phyloP scores from a whole-genome alignment of 2,797 vertebrate species.

The Chrysocyon brachyurus region DNA sequence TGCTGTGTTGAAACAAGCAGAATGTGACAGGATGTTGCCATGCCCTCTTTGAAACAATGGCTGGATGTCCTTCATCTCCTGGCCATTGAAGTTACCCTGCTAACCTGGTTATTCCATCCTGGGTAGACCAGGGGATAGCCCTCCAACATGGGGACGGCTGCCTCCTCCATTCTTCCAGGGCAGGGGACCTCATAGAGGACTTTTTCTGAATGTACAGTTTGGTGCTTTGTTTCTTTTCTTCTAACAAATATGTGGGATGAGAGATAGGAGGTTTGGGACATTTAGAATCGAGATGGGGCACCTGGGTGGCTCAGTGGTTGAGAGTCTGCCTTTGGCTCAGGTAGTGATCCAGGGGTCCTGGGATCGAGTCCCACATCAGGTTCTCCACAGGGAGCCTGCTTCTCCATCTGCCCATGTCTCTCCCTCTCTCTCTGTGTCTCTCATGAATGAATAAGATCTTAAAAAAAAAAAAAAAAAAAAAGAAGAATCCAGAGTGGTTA shows the following conservation, averaged over 20 bases:
- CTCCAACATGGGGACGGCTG: neutral
- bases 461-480: too few relatives aligned
- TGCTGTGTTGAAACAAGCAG: neutral
- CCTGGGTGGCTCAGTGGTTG: too few relatives aligned
- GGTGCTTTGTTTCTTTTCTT: neutral
- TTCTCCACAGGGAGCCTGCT: too few relatives aligned
- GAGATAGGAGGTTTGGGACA: neutral
- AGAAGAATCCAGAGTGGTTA: neutral
- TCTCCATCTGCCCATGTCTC: too few relatives aligned
- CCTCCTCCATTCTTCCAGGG: neutral
- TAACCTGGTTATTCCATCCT: neutral
- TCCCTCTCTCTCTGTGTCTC: too few relatives aligned
- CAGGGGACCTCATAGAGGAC: neutral
- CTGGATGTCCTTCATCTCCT: neutral
- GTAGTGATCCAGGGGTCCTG: too few relatives aligned
- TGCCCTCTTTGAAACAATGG: neutral
- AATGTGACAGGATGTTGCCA: accelerated
- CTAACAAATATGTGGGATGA: neutral
- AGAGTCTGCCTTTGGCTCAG: too few relatives aligned
- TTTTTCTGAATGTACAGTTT: neutral
- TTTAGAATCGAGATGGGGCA: neutral
- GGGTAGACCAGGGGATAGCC: neutral
- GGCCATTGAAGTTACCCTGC: neutral
- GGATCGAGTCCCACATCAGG: too few relatives aligned
- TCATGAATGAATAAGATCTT: too few relatives aligned